phyloP scores from a whole-genome alignment of 2,113 vertebrate species.

The Microtus pennsylvanicus region DNA sequence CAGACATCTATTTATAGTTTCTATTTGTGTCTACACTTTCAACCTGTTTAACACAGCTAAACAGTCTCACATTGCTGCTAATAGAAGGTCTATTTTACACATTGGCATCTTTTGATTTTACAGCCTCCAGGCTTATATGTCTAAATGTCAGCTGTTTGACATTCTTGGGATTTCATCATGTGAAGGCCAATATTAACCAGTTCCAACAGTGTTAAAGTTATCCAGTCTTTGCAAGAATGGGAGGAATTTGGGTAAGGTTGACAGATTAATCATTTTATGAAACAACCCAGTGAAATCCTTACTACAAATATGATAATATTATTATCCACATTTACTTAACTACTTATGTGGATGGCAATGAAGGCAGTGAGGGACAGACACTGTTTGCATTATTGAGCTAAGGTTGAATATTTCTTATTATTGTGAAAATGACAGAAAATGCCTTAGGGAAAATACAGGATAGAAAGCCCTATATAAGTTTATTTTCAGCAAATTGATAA shows the following conservation, averaged over 20 bases:
- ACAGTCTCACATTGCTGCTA: not conserved
- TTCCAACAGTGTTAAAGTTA: not conserved
- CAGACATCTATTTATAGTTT: not conserved
- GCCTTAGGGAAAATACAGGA: not conserved
- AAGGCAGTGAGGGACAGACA: not conserved
- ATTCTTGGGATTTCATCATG: conserved; percentile 46
- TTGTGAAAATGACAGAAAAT: not conserved
- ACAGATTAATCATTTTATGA: conserved; percentile 4
- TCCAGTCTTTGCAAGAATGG: not conserved
- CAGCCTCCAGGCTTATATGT: not conserved
- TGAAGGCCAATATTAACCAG: not conserved
- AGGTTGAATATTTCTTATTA: not conserved
- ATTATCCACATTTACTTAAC: not conserved
- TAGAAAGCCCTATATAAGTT: not conserved
- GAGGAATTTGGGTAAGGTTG: not conserved
- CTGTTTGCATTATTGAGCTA: not conserved
- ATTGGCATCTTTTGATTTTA: not conserved
- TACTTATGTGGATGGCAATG: not conserved
- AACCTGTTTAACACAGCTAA: not conserved
- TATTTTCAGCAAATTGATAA: not conserved
- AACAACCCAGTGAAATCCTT: not conserved
- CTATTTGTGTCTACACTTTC: conserved; percentile 14
- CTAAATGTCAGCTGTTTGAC: not conserved
- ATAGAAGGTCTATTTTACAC: not conserved
- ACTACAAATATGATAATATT: not conserved